Percentiles rank a stretch among this genome's conserved stretches.
Conservation (phyloP, 1,140 invertebrate species). For the Hycleus cichorii region DNA sequence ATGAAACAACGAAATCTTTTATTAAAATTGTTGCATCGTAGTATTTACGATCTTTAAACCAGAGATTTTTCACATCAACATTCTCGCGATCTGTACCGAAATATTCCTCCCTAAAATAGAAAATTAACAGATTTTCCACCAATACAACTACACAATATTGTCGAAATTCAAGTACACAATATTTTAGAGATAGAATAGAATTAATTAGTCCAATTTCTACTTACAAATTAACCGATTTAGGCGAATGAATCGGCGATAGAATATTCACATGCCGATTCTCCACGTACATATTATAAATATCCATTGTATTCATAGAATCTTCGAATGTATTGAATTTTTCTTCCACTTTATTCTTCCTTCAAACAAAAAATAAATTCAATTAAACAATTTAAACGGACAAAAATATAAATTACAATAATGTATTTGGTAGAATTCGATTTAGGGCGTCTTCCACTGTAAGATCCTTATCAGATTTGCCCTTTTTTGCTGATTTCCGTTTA, state of each 20-base stretch:
- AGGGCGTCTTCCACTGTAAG: slow-evolving; percentile 58
- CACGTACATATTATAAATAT: slow-evolving; percentile 55
- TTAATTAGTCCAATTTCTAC: neutral
- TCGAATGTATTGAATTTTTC: slow-evolving; percentile 41
- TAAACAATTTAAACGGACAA: neutral
- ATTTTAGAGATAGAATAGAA: neutral
- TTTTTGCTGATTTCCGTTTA: slow-evolving; percentile 60
- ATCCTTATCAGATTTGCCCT: slow-evolving; percentile 52
- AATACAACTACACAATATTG: too few species aligned
- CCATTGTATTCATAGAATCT: slow-evolving; percentile 56
- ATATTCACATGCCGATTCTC: slow-evolving; percentile 45
- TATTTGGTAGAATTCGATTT: slow-evolving; percentile 50
- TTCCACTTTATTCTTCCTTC: slow-evolving; percentile 25
- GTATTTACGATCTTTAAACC: slow-evolving; percentile 46
- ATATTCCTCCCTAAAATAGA: slow-evolving; percentile 41
- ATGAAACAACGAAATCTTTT: slow-evolving; percentile 49
- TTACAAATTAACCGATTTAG: slow-evolving; percentile 24
- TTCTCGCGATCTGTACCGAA: slow-evolving; percentile 59
- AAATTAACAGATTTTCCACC: too few species aligned
- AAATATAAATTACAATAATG: slow-evolving; percentile 44
- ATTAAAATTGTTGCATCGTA: slow-evolving; percentile 57
- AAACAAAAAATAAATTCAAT: slow-evolving; percentile 10
- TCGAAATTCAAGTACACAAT: neutral
- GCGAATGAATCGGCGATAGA: slow-evolving; percentile 26
- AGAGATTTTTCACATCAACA: slow-evolving; percentile 55